phyloP scores from a whole-genome alignment of 2,113 vertebrate genomes.

The Caracal caracal region DNA sequence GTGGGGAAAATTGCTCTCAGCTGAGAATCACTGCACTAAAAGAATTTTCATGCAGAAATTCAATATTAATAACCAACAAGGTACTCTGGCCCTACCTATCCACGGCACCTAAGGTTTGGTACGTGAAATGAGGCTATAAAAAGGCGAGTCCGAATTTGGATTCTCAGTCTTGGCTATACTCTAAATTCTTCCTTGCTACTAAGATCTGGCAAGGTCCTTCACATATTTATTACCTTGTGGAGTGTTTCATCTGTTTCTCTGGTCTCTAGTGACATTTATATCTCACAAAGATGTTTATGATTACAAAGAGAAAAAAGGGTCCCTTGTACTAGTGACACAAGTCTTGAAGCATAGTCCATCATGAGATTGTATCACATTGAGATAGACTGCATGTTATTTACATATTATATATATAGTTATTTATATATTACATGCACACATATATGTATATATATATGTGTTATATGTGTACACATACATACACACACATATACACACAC shows the following conservation, averaged over 20 bases:
- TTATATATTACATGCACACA: no score
- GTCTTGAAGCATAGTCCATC: conserved; percentile 40
- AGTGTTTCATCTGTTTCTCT: conserved; percentile 67
- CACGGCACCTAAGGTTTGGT: background rate
- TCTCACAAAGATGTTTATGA: conserved; percentile 72
- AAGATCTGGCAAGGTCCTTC: conserved; percentile 57
- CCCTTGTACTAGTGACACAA: background rate
- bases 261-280: conserved; percentile 67
- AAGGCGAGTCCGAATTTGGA: conserved; percentile 37
- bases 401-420: no score
- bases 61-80: background rate
- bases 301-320: conserved; percentile 42
- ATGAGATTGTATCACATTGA: background rate
- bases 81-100: background rate
- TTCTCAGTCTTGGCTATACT: conserved; percentile 7
- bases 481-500: no score
- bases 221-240: conserved; percentile 66
- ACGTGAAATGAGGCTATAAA: background rate
- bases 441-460: no score
- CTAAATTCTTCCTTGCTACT: conserved; percentile 43
- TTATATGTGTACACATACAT: no score
- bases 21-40: background rate
- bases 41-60: background rate
- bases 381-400: background rate
- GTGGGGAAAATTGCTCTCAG: background rate